These are phyloP conservation scores for Hafferia zeledoni DNA, from an alignment of 2,797 vertebrate genomes.

Conservation along the genomic window DNA sequence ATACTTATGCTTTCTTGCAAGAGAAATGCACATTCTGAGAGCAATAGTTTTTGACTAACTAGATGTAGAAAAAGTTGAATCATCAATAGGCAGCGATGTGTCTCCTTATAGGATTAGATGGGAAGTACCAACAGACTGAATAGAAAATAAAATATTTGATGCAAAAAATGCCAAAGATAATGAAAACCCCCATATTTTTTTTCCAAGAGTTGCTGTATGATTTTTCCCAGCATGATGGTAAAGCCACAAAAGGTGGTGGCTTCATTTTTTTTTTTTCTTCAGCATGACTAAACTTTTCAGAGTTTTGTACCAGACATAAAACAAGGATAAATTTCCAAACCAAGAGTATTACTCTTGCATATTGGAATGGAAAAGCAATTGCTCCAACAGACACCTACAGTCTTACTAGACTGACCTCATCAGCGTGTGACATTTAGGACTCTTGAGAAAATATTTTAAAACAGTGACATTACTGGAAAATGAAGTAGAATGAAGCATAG, in stretches of 20 bases:
- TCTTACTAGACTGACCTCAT: neutral
- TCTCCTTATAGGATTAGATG: neutral
- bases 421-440: neutral
- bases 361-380: neutral
- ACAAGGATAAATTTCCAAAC: neutral
- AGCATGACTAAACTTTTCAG: neutral
- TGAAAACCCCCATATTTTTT: neutral
- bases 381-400: neutral
- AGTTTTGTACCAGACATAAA: neutral
- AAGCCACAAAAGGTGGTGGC: neutral
- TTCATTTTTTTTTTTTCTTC: neutral
- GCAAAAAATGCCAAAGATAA: neutral
- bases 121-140: neutral
- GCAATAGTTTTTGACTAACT: neutral
- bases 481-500: neutral
- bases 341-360: neutral
- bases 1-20: neutral
- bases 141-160: neutral
- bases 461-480: neutral
- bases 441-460: neutral
- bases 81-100: rapidly evolving
- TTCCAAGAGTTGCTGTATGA: neutral
- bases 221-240: neutral
- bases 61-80: neutral
- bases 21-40: neutral